Evolutionary conservation across 2,113 vertebrate genomes (phyloP).

Genomic region (Echinops telfairi): DNA sequence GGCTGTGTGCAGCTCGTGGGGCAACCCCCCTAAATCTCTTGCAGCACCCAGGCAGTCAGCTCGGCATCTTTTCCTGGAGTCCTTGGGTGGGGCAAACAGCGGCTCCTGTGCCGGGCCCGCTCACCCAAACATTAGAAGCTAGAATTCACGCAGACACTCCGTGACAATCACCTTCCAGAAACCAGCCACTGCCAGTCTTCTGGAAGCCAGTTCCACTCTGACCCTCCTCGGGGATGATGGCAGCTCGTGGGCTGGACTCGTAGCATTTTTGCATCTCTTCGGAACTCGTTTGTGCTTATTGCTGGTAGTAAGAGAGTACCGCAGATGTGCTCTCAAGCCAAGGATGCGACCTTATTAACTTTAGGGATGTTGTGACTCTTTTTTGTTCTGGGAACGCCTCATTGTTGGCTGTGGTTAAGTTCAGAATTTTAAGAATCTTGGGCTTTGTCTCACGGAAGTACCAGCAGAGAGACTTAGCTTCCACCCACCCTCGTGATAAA

Average conservation of each 20-base stretch:
- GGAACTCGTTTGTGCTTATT: not conserved
- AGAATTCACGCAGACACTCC: not conserved
- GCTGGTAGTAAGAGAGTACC: no score
- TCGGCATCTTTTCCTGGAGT: no score
- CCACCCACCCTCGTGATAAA: not conserved
- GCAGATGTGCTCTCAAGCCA: accelerated
- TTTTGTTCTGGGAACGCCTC: not conserved
- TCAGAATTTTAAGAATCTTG: constrained; percentile 21
- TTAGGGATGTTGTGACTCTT: not conserved
- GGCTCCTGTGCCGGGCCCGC: not conserved
- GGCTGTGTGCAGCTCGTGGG: no score
- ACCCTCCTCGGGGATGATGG: not conserved
- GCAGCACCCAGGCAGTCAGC: accelerated
- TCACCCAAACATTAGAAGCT: not conserved
- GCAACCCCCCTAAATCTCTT: not conserved
- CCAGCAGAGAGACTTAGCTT: constrained; percentile 1
- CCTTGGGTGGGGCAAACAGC: no score
- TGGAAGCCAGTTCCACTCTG: not conserved
- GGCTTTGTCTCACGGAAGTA: not conserved
- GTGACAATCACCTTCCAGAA: not conserved
- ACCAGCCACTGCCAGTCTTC: not conserved
- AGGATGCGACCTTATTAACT: not conserved
- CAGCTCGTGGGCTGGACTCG: not conserved
- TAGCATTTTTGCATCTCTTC: not conserved
- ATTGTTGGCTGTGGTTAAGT: constrained; percentile 12